These are phyloP conservation scores for Anoncus sp. DNA, from an alignment of 2,888 invertebrate species.

Conservation along the genomic window DNA sequence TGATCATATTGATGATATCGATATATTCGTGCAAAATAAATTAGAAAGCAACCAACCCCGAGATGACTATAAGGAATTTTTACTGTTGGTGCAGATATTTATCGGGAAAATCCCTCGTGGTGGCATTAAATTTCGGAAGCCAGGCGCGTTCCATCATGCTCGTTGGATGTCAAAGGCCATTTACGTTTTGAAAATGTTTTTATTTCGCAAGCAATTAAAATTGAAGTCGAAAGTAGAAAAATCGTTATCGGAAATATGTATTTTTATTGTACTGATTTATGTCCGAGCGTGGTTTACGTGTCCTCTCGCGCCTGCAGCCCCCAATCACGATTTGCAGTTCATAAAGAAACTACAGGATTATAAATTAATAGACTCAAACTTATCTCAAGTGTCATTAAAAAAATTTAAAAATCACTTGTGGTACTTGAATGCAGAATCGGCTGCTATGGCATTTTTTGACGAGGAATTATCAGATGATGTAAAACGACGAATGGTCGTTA, in stretches of 20 bases:
- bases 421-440: not conserved
- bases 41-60: slow-evolving; percentile 43
- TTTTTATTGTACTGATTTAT: not conserved
- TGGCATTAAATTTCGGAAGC: slow-evolving; percentile 6
- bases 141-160: not conserved
- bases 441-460: slow-evolving; percentile 2
- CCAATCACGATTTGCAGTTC: too few species aligned
- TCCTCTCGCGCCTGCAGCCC: too few species aligned
- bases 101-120: slow-evolving; percentile 40
- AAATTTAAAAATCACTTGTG: too few species aligned
- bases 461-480: not conserved
- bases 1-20: slow-evolving; percentile 33
- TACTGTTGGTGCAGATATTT: slow-evolving; percentile 60
- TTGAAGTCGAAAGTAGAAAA: slow-evolving; percentile 1
- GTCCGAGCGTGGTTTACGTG: too few species aligned
- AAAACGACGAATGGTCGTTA: slow-evolving; percentile 3
- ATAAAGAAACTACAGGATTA: too few species aligned
- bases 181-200: slow-evolving; percentile 2
- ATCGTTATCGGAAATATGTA: not conserved
- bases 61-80: slow-evolving; percentile 64
- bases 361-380: too few species aligned
- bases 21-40: slow-evolving; percentile 40
- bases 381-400: too few species aligned
- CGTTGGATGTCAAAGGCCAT: not conserved
- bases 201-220: not conserved